phyloP scores from a whole-genome alignment of 53 echinoderm and acorn worm genomes.

The Holothuria scabra region DNA sequence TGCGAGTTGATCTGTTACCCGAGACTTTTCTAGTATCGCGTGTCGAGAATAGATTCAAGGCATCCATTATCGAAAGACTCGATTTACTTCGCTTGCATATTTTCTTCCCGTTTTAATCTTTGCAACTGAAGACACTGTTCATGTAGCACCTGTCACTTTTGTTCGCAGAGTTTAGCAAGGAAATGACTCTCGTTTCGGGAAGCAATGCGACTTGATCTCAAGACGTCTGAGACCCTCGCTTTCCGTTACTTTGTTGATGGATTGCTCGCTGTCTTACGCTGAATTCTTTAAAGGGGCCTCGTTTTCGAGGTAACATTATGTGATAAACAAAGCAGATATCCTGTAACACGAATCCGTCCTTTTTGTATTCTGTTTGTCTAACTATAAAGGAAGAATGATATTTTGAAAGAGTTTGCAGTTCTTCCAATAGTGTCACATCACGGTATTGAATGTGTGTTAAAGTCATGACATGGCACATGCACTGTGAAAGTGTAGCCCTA shows the following conservation, averaged over 20 bases:
- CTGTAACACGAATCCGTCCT: too few relatives aligned
- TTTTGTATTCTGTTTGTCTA: background rate
- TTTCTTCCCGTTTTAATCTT: constrained; percentile 13
- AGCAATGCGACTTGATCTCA: constrained; percentile 40
- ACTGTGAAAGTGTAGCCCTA: too few relatives aligned
- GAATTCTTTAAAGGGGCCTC: constrained; percentile 31
- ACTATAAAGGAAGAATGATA: background rate
- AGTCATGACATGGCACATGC: too few relatives aligned
- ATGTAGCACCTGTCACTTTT: constrained; percentile 50
- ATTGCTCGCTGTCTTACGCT: constrained; percentile 11
- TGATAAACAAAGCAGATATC: too few relatives aligned
- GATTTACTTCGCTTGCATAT: constrained; percentile 16
- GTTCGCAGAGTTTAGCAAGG: constrained; percentile 32
- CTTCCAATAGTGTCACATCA: too few relatives aligned
- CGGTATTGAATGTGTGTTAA: too few relatives aligned
- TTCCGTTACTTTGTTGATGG: constrained; percentile 35
- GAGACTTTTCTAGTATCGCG: constrained; percentile 38
- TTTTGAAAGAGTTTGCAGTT: too few relatives aligned
- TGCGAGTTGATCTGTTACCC: constrained; percentile 48
- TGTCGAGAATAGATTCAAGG: constrained; percentile 45
- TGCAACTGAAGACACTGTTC: constrained; percentile 25
- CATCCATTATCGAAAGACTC: constrained; percentile 48
- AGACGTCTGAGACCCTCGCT: background rate
- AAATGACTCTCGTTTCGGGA: constrained; percentile 39
- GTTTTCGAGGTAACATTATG: too few relatives aligned